phyloP scores from a whole-genome alignment of 1,140 invertebrate genomes.

The Cydia pomonella region DNA sequence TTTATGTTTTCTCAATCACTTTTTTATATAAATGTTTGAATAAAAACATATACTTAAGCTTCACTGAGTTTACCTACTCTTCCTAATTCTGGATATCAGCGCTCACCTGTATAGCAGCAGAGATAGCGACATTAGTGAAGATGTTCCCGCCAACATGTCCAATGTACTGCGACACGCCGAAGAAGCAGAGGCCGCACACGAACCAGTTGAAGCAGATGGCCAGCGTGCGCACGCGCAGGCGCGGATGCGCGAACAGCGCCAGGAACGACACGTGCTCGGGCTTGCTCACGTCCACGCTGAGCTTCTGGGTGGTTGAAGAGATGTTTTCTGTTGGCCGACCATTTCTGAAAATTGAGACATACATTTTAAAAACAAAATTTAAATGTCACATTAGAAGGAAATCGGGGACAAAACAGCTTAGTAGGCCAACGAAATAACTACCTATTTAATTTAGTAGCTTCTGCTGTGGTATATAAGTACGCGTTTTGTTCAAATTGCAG shows the following conservation, averaged over 20 bases:
- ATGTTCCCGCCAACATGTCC: constrained; percentile 87
- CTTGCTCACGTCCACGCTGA: constrained; percentile 49
- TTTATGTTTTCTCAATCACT: no score
- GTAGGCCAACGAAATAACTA: no score
- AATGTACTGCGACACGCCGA: constrained; percentile 88
- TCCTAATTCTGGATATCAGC: no score
- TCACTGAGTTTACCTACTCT: no score
- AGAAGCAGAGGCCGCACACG: constrained; percentile 87
- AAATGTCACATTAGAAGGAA: neutral
- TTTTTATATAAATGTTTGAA: no score
- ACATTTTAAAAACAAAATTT: constrained; percentile 27
- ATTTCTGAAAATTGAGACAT: constrained; percentile 66
- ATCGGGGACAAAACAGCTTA: neutral
- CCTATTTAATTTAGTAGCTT: no score
- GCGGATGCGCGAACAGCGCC: constrained; percentile 87
- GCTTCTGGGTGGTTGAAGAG: constrained; percentile 66
- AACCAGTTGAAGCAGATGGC: constrained; percentile 87
- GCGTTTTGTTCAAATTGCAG: no score
- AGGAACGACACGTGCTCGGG: constrained; percentile 81
- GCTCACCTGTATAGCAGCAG: constrained; percentile 83
- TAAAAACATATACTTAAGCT: no score
- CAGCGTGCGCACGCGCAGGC: constrained; percentile 87
- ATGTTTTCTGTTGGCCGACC: constrained; percentile 81
- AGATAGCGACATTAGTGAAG: constrained; percentile 87
- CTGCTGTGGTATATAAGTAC: no score